Base-by-base conservation (phyloP, 2,797 vertebrate genomes). In the Bucorvus abyssinicus region DNA sequence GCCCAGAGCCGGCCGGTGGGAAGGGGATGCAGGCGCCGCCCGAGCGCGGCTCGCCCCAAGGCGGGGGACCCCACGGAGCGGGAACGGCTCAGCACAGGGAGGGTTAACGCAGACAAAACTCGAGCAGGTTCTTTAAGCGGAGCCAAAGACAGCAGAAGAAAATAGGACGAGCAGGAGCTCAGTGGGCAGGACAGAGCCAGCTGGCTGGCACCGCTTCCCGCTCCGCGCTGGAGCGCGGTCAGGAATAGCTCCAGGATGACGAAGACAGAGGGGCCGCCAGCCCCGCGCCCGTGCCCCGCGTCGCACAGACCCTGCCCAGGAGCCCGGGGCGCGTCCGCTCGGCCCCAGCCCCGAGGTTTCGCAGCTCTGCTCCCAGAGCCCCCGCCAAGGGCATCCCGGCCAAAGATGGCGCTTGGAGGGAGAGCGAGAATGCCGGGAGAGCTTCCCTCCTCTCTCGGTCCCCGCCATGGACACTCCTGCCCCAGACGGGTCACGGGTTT, bases 181-280 rank as follows among this genome's bases (percentile, higher is more conserved):
- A 10, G 93, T 57, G 73, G 93, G 91, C 94, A 95, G 94, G 94
- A 95, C 88, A 34, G 95, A 95, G 94, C 80, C 96, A 96, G 96
- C 96, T 94, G 94, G 76, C 93, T 96, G 94, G 96, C 95, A 96
- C 34, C 1, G 59, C 83, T 88, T 78, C 92, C 94, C 77, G 5
- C 29, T 15, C 85, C 10, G 80, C 53, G 74, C 91, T 9, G 56
- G 81, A 56, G 73, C 85, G 42, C 18, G 38, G 26, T 63, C 64
- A 13, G 95, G 96, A 96, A 95, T 57, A 74, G 65, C 92, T 94
- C 88, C 93, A 55, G 86, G 57, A 96, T 90, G 93, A 95, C 77
- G 86, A 86, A 81, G 10, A 42, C 24, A 2, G 7, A 68, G 86
- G 71, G 64, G 83, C 68, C 14, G 24, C 65, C 85, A 78, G 70